Evolutionary conservation across 2,888 invertebrate species (phyloP).

Genomic region (Peribatodes rhomboidaria): DNA sequence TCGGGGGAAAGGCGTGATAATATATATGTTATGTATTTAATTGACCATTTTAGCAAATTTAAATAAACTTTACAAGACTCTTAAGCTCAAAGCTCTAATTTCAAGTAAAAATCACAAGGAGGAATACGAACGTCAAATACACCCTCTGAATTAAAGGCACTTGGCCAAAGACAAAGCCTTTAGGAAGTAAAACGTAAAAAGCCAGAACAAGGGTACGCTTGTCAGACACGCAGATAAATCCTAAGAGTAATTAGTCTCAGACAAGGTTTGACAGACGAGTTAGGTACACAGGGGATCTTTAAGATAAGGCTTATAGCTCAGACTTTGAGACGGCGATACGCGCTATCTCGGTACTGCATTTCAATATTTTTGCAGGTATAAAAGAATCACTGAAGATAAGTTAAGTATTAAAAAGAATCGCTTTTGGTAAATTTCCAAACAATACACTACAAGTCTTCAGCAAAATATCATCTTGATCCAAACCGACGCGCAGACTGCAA

Average conservation of each 20-base stretch:
- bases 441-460: too few species aligned
- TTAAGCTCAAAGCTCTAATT: slow-evolving; percentile 6
- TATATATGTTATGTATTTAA: too few species aligned
- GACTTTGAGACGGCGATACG: too few species aligned
- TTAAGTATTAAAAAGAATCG: too few species aligned
- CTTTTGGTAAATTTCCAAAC: too few species aligned
- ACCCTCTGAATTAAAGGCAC: slow-evolving; percentile 32
- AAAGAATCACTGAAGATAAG: too few species aligned
- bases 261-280: slow-evolving; percentile 20
- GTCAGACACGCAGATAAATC: slow-evolving; percentile 40
- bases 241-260: slow-evolving; percentile 40
- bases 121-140: slow-evolving; percentile 16
- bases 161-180: slow-evolving; percentile 24
- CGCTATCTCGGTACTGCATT: too few species aligned
- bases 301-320: slow-evolving; percentile 22
- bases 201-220: slow-evolving; percentile 41
- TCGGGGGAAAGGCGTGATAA: too few species aligned
- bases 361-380: too few species aligned
- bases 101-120: slow-evolving; percentile 13
- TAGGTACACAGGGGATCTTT: slow-evolving; percentile 25
- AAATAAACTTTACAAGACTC: neutral
- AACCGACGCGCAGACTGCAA: too few species aligned
- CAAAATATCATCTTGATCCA: too few species aligned
- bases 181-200: slow-evolving; percentile 39
- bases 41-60: too few species aligned